Conservation (phyloP, 2,888 invertebrate species). For the Cylindroiulus punctatus region DNA sequence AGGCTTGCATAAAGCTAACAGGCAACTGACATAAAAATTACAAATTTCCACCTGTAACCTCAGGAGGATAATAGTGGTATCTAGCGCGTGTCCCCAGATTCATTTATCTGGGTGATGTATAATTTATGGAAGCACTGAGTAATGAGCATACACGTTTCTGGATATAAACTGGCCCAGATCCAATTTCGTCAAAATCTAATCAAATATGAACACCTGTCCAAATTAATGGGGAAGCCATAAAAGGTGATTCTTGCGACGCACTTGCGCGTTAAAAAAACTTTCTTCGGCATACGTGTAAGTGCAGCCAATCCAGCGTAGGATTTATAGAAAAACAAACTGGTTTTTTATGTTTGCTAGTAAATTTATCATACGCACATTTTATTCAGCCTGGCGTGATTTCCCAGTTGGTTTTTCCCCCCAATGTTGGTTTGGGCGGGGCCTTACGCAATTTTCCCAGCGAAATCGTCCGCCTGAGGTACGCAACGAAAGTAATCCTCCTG, state of each 20-base stretch:
- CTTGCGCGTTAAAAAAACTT: not conserved
- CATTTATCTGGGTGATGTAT: not conserved
- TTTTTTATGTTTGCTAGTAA: conserved; percentile 16
- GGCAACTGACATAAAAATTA: not conserved
- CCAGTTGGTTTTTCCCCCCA: conserved; percentile 11
- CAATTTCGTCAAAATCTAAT: conserved; percentile 18
- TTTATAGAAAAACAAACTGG: conserved; percentile 20
- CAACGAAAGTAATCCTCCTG: conserved; percentile 22
- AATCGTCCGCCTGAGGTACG: conserved; percentile 36
- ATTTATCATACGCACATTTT: conserved; percentile 19
- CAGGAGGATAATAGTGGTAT: not conserved
- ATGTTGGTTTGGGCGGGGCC: conserved; percentile 10
- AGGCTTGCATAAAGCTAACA: not conserved
- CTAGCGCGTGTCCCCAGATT: not conserved
- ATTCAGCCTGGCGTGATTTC: conserved; percentile 28
- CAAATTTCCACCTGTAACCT: conserved; percentile 7
- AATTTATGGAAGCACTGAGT: conserved; percentile 10
- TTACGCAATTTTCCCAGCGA: not conserved
- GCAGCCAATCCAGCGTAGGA: not conserved
- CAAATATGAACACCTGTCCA: not conserved
- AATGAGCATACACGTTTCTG: not conserved
- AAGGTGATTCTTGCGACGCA: conserved; percentile 18
- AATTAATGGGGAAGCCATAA: conserved; percentile 18
- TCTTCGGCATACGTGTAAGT: not conserved
- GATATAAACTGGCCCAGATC: not conserved